phyloP scores from a whole-genome alignment of 2,888 invertebrate genomes.

The Patella depressa region DNA sequence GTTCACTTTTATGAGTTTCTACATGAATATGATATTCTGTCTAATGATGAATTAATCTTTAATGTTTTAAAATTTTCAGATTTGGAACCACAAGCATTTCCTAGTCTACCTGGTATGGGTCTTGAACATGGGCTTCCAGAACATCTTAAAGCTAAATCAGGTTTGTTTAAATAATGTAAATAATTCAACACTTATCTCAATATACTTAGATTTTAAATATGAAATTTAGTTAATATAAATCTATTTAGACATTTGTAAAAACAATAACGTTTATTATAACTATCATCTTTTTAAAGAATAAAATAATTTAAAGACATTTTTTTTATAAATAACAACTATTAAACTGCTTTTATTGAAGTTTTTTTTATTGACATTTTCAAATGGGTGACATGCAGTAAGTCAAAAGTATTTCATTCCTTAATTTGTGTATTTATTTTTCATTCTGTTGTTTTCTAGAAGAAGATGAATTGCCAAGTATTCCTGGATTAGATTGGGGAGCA shows the following conservation, averaged over 20 bases:
- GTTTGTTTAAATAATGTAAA: conserved; percentile 18
- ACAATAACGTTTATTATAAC: background rate
- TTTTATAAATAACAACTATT: background rate
- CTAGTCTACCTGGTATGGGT: conserved; percentile 91
- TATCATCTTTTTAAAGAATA: background rate
- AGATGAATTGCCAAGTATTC: conserved; percentile 57
- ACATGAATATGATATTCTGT: too few relatives aligned
- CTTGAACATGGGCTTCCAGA: conserved; percentile 91
- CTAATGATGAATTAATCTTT: too few relatives aligned
- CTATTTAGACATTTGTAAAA: too few relatives aligned
- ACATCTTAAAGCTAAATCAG: conserved; percentile 56
- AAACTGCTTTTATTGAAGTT: too few relatives aligned
- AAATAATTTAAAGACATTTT: background rate
- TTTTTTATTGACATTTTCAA: too few relatives aligned
- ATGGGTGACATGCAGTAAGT: too few relatives aligned
- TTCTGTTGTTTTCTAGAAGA: conserved; percentile 25
- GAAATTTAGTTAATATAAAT: background rate
- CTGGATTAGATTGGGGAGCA: conserved; percentile 63
- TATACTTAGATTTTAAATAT: background rate
- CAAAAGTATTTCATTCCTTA: too few relatives aligned
- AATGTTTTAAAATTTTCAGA: conserved; percentile 73
- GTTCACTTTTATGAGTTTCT: too few relatives aligned
- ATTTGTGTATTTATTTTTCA: too few relatives aligned
- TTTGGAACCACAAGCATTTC: conserved; percentile 78
- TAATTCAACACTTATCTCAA: too few relatives aligned